Base-by-base conservation (phyloP, 2,113 vertebrate genomes). In the Cettia cetti region DNA sequence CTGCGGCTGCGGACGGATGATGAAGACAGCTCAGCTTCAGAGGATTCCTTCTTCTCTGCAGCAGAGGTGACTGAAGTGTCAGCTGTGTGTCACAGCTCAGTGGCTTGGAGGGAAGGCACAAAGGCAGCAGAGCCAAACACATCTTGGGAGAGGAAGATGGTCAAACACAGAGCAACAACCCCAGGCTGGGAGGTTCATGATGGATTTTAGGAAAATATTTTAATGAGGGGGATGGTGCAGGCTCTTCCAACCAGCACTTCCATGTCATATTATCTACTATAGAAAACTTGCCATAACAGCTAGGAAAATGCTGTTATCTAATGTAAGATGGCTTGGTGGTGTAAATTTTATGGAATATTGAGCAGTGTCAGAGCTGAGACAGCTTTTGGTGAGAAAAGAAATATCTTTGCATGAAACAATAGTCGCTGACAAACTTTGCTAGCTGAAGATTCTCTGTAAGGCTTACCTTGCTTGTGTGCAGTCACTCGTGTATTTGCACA, bases 11-110 rank as follows among this genome's bases (percentile, higher is more conserved):
- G 92, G 47, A 98, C 97, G 0, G 98, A 99, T 1, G 99, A 99
- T 2, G 98, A 98, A 11, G 97, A 98, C 42, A 99, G 99, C 39
- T 97, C 99, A 33, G 89, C 98, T 39, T 99, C 99, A 0, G 99
- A 99, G 13, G 99, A 99, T 9, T 99, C 99, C 63, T 99, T 99
- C 96, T 99, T 99, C 98, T 99, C 99, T 0, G 99, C 99, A 49
- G 99, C 98, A 5, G 99, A 99, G 98, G 99, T 99, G 75, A 95
- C 90, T 50, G 3, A 8, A 64, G 53, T 49, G 89, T 60, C 70
- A 54, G 72, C 50, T 70, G 59, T 47, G 66, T 54, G 63, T 39
- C 64, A 60, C 65, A 86, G 42, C 21, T 52, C 60, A 35, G 61
- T 40, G 65, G 63, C 75, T 61, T 85, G 59, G 59, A 80, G 64